Evolutionary conservation across 2,797 vertebrate genomes (phyloP), one percentile per base, ranked within the genome.

Genomic region (Lagodon rhomboides): DNA sequence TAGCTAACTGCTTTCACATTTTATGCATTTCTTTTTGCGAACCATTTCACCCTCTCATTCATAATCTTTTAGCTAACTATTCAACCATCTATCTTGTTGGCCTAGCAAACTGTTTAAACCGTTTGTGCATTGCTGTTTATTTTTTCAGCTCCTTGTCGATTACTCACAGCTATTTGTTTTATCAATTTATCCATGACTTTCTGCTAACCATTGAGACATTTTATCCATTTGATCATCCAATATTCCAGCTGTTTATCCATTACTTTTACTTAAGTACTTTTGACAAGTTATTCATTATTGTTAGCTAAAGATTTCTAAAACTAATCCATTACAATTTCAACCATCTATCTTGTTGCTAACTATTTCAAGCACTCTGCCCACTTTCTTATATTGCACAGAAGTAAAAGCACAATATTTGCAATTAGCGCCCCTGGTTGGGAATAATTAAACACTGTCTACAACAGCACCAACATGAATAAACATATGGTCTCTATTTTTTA

Each of bases 401-500:
- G 15, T 38, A 47, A 25, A 59, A 50, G 44, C 25, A 47, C n/a
- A 18, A 9, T 25, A 47, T 34, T 59, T 8, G 5, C 44, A n/a
- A 3, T n/a, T 2, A 20, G 3, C 25, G 41, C 27, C 25, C 44
- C 5, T 12, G 12, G 17, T 44, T 59, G 3, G 46, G 22, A 38
- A 38, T 38, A 22, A 16, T 69, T 44, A 50, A 72, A 66, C 25
- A 73, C 27, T n/a, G 54, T 66, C 38, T 38, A 38, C 22, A 38
- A 44, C 41, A 65, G 50, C 30, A n/a, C 44, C 5, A 59, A 18
- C 49, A 23, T 46, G 12, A 20, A 76, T 49, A 69, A 60, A 27
- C 80, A 85, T 3, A 58, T 80, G 65, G 64, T 68, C 46, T 75
- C n/a, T 30, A 76, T 85, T 60, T 25, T 49, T 76, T 61, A 17